A percentile compares a stretch with the other conserved stretches of the same genome.
phyloP scores from a whole-genome alignment of 1,140 invertebrate species.

The Orius insidiosus region DNA sequence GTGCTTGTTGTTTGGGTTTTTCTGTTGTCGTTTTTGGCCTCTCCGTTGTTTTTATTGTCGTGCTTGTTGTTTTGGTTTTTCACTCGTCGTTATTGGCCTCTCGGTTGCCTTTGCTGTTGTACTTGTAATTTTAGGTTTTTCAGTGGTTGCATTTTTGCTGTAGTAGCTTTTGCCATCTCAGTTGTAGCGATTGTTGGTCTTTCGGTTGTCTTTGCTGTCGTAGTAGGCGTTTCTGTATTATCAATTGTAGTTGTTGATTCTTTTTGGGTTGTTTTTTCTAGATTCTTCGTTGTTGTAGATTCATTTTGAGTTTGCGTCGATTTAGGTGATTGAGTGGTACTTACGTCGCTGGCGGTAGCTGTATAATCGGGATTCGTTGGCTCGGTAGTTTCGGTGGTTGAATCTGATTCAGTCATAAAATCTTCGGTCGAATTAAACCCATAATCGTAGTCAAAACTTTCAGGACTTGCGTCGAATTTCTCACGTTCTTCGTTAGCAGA shows the following conservation, averaged over 20 bases:
- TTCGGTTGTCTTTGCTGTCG: neutral
- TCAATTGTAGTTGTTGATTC: neutral
- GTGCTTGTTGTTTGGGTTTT: neutral
- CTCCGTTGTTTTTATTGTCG: neutral
- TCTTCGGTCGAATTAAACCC: neutral
- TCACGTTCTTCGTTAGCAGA: neutral
- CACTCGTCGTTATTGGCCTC: neutral
- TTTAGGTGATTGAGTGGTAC: neutral
- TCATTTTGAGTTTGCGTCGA: neutral
- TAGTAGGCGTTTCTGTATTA: neutral
- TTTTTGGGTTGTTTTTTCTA: conserved; percentile 1
- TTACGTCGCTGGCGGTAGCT: conserved; percentile 2
- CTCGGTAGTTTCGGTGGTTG: neutral
- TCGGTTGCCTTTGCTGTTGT: conserved; percentile 1
- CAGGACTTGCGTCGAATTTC: neutral
- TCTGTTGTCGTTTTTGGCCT: neutral
- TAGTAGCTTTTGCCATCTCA: neutral
- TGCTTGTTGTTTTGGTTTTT: neutral
- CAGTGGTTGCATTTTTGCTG: neutral
- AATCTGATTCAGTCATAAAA: neutral
- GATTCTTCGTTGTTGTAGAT: neutral
- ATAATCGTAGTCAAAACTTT: neutral
- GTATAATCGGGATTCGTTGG: neutral
- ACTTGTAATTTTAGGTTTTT: neutral
- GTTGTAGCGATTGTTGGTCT: neutral